Evolutionary conservation across 2,113 vertebrate species (phyloP).

Genomic region (Mesoclemmys tuberculata): DNA sequence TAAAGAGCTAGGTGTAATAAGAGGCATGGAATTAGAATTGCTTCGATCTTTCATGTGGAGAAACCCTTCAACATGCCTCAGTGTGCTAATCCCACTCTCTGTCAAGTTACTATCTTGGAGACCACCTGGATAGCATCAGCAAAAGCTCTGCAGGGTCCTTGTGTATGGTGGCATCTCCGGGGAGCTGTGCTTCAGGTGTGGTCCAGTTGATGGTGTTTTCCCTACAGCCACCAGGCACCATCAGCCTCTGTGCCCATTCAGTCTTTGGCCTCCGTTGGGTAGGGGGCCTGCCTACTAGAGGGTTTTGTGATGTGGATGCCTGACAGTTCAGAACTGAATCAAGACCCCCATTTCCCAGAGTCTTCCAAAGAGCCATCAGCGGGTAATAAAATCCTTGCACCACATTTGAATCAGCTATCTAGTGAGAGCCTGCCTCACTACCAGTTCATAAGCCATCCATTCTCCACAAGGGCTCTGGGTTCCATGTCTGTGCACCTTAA

Average conservation of each 20-base stretch:
- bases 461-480: background rate
- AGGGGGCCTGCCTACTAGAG: fast-evolving
- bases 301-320: conserved; percentile 5
- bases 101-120: conserved; percentile 43
- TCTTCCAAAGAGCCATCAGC: fast-evolving
- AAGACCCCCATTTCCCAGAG: background rate
- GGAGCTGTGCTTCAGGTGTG: background rate
- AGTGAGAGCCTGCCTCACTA: background rate
- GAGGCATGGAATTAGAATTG: background rate
- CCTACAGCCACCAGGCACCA: background rate
- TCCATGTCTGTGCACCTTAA: fast-evolving
- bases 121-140: conserved; percentile 39
- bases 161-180: background rate
- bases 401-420: background rate
- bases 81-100: background rate
- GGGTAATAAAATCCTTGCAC: background rate
- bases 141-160: background rate
- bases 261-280: background rate
- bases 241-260: background rate
- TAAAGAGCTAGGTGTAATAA: conserved; percentile 17
- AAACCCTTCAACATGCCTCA: background rate
- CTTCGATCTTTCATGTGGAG: conserved; percentile 44
- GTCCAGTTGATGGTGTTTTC: conserved; percentile 36
- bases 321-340: conserved; percentile 44
- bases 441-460: conserved; percentile 17